These are phyloP conservation scores for Falco novaeseelandiae DNA, from an alignment of 2,797 vertebrate species.

Conservation along the genomic window DNA sequence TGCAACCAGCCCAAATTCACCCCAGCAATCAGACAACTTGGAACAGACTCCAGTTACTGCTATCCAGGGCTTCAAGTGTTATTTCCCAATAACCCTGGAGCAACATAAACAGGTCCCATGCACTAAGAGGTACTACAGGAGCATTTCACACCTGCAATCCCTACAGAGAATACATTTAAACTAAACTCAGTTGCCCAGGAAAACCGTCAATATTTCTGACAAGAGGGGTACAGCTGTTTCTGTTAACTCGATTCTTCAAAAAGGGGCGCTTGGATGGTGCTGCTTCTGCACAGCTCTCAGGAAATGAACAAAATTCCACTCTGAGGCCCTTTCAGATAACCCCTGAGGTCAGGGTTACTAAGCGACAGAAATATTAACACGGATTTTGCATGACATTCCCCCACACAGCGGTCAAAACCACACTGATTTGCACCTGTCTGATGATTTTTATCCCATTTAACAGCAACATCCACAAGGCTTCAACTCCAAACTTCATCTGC, in stretches of 20 bases:
- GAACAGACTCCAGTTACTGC: neutral
- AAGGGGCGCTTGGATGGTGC: neutral
- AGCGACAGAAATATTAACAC: conserved; percentile 4
- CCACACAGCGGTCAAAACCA: neutral
- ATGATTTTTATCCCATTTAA: conserved; percentile 14
- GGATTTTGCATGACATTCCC: conserved; percentile 6
- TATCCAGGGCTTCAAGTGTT: neutral
- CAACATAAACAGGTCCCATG: neutral
- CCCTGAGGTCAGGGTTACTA: conserved; percentile 56
- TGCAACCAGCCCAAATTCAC: neutral
- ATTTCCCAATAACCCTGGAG: conserved; percentile 9
- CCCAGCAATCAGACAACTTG: neutral
- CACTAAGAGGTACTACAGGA: neutral
- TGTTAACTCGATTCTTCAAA: neutral
- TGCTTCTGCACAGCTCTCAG: conserved; percentile 34
- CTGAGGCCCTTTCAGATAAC: conserved; percentile 56
- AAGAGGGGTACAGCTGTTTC: neutral
- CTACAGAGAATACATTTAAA: neutral
- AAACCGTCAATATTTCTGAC: neutral
- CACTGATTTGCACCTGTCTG: conserved; percentile 8
- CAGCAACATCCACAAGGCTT: neutral
- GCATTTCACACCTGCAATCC: neutral
- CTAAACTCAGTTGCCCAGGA: neutral
- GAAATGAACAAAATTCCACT: conserved; percentile 62
- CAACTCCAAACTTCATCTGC: neutral